Base-by-base conservation (phyloP, 2,888 invertebrate genomes). In the Scaeva pyrastri region DNA sequence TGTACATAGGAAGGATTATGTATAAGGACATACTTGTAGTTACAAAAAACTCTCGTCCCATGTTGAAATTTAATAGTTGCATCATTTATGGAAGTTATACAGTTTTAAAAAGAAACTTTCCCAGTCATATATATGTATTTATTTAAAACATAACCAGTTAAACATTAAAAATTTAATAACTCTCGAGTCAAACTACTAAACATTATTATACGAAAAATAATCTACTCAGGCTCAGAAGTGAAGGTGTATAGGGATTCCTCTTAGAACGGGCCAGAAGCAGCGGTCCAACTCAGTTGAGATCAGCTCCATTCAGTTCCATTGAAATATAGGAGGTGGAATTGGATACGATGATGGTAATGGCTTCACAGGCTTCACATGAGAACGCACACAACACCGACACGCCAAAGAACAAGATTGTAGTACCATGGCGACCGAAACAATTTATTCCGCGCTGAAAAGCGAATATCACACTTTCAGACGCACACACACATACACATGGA, bases 151-250 rank as follows among this genome's bases (percentile, higher is more conserved):
- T 31, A 62, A 31, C 64, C 72, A 48, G 21, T 11, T 43, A 31
- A 50, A 43, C 45, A 60, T 52, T 71, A 50, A 79, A 74, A 72
- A 66, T 58, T 66, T 72, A 85, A 72, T 75, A 85, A 62, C 72
- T 55, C 55, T 16, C n/a, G 14, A 12, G 6, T 39, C 21, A 76
- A 76, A 76, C 68, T 66, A 21, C 39, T 36, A 21, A 81, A 48
- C 72, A 55, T 23, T 72, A 72, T 66, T 58, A 31, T 31, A 58
- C 56, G 21, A 36, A 48, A 66, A 71, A 72, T 75, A 76, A 64
- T 80, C 66, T 39, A 71, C 75, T 55, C 64, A 23, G 19, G 23
- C 5, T 31, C 5, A 43, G 43, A 12, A 14, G 14, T 3, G 39
- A 10, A 12, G n/a, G n/a, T n/a, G n/a, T 39, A 39, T 43, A 43